Evolutionary conservation across 1,140 invertebrate genomes (phyloP).

Genomic region (Orius laevigatus): DNA sequence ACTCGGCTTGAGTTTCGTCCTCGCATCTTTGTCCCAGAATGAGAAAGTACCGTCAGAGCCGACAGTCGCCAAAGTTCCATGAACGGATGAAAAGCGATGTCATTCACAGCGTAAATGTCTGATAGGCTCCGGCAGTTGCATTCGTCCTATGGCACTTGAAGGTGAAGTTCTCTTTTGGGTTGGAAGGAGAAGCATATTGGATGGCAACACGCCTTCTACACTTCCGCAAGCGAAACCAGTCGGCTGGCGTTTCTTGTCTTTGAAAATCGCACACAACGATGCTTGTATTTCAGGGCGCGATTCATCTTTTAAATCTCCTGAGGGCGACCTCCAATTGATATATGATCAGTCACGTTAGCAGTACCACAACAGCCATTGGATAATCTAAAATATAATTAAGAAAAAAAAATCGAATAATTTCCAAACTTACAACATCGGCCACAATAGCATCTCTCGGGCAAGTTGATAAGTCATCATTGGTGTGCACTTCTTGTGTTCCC

Average conservation of each 20-base stretch:
- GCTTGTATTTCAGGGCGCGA: slow-evolving; percentile 91
- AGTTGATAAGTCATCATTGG: slow-evolving; percentile 77
- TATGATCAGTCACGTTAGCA: slow-evolving; percentile 73
- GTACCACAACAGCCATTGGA: slow-evolving; percentile 95
- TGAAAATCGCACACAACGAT: slow-evolving; percentile 90
- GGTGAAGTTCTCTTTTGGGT: slow-evolving; percentile 98
- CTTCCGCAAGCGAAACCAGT: slow-evolving; percentile 83
- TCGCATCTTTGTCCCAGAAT: slow-evolving; percentile 99
- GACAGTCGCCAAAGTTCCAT: slow-evolving; percentile 92
- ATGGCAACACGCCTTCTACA: slow-evolving; percentile 95
- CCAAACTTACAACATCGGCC: slow-evolving; percentile 76
- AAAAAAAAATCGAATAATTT: slow-evolving; percentile 4
- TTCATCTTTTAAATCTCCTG: slow-evolving; percentile 82
- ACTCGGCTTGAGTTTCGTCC: slow-evolving; percentile 93
- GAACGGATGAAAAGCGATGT: slow-evolving; percentile 92
- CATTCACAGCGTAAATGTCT: slow-evolving; percentile 82
- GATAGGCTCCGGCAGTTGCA: slow-evolving; percentile 58
- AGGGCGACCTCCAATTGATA: slow-evolving; percentile 91
- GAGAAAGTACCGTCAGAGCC: slow-evolving; percentile 95
- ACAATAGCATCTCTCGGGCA: slow-evolving; percentile 92
- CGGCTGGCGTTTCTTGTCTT: slow-evolving; percentile 56
- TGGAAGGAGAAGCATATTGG: slow-evolving; percentile 82
- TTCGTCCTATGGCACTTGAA: slow-evolving; percentile 98
- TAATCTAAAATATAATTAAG: slow-evolving; percentile 42
- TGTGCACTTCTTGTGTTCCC: slow-evolving; percentile 84